Percentiles rank a stretch among this genome's conserved stretches.
Evolutionary conservation across 2,888 invertebrate genomes (phyloP).

Genomic region (Drosophila rellima): DNA sequence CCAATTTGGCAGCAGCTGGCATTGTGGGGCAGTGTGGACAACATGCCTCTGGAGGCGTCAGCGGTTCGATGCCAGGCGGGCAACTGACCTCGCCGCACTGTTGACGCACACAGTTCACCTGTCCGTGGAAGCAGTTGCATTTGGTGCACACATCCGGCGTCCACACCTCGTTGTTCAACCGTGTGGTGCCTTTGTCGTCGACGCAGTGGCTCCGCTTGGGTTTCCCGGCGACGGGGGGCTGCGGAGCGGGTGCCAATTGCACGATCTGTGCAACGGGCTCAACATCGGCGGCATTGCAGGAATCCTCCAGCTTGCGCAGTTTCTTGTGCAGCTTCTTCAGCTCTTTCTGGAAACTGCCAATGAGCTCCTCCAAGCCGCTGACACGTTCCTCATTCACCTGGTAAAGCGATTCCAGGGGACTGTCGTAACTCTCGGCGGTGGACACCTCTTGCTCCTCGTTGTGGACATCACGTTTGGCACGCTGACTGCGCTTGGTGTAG

Average conservation of each 20-base stretch:
- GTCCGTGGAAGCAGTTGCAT: constrained; percentile 86
- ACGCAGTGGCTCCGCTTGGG: constrained; percentile 84
- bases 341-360: constrained; percentile 87
- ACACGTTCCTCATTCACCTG: constrained; percentile 86
- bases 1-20: constrained; percentile 30
- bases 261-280: constrained; percentile 65
- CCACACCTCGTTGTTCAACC: constrained; percentile 86
- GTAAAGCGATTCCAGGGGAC: constrained; percentile 75
- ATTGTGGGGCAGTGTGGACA: constrained; percentile 85
- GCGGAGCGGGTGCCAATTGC: constrained; percentile 48
- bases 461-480: constrained; percentile 69
- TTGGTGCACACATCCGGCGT: constrained; percentile 86
- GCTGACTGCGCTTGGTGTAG: constrained; percentile 68
- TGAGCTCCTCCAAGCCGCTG: constrained; percentile 87
- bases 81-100: constrained; percentile 85
- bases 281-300: constrained; percentile 81
- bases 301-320: constrained; percentile 85
- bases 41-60: constrained; percentile 85
- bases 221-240: constrained; percentile 40
- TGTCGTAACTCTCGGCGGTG: constrained; percentile 81
- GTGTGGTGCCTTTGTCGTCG: constrained; percentile 84
- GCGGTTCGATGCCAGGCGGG: constrained; percentile 79
- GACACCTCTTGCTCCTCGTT: constrained; percentile 81
- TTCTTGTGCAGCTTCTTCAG: constrained; percentile 87
- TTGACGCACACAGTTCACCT: constrained; percentile 86